Percentiles rank a stretch among this genome's conserved stretches.
Evolutionary conservation across 2,113 vertebrate species (phyloP).

Genomic region (Oryzias woworae): DNA sequence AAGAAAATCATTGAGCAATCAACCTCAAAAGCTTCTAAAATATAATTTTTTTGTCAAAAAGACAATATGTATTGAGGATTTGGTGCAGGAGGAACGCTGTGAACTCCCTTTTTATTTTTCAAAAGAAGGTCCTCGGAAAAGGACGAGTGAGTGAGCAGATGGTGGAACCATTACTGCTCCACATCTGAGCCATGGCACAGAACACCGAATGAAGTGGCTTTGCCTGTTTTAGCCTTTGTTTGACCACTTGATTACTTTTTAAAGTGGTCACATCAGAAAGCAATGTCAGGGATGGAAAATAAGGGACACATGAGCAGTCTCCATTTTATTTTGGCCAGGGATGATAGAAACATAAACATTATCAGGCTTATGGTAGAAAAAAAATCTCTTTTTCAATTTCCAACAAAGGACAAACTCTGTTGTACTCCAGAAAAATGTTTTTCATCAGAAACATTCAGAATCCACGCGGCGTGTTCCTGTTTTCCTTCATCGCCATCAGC

Average conservation of each 20-base stretch:
- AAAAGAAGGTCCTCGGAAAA: constrained; percentile 45
- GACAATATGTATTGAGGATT: too few species aligned
- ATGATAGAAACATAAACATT: constrained; percentile 29
- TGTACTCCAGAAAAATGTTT: constrained; percentile 16
- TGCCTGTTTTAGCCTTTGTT: constrained; percentile 53
- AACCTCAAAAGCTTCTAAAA: too few species aligned
- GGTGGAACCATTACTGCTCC: constrained; percentile 49
- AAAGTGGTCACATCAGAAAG: constrained; percentile 63
- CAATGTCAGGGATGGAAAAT: constrained; percentile 54
- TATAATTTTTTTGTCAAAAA: too few species aligned
- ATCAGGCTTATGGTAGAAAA: constrained; percentile 1
- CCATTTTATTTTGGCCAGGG: constrained; percentile 31
- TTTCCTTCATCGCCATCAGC: constrained; percentile 9
- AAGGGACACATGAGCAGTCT: constrained; percentile 25
- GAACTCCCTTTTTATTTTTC: constrained; percentile 20
- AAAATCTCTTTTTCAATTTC: neutral
- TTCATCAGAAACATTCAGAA: too few species aligned
- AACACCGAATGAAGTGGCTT: constrained; percentile 53
- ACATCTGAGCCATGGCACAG: constrained; percentile 45
- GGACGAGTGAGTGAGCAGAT: constrained; percentile 52
- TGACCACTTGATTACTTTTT: constrained; percentile 66
- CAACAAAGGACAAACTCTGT: neutral
- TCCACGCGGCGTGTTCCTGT: too few species aligned
- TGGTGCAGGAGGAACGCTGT: too few species aligned
- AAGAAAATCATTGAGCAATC: too few species aligned